A percentile compares a stretch with the other conserved stretches of the same genome.
Conservation (phyloP, 1,140 invertebrate genomes). For the Musca domestica region DNA sequence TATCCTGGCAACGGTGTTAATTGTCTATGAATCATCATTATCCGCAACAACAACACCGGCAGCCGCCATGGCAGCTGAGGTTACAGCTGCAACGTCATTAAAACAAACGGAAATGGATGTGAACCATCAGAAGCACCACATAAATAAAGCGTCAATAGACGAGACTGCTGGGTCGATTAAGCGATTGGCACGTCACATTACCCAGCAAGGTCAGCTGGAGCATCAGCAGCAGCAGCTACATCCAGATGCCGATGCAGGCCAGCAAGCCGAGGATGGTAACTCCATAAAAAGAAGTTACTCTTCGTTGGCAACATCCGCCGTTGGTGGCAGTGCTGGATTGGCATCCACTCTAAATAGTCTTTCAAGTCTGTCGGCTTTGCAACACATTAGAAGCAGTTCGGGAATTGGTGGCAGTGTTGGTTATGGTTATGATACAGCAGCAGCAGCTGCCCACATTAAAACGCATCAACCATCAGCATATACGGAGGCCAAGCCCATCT, state of each 20-base stretch:
- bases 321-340: conserved; percentile 27
- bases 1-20: conserved; percentile 11
- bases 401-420: conserved; percentile 26
- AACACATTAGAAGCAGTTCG: conserved; percentile 46
- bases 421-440: conserved; percentile 31
- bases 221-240: neutral
- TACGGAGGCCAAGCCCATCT: conserved; percentile 51
- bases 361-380: conserved; percentile 46
- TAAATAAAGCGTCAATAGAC: neutral
- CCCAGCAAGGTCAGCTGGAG: neutral
- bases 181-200: conserved; percentile 8
- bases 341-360: conserved; percentile 43
- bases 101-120: conserved; percentile 19
- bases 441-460: conserved; percentile 45
- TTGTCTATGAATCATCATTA: conserved; percentile 18
- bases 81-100: conserved; percentile 6
- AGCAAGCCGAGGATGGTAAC: conserved; percentile 11
- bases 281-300: conserved; percentile 10
- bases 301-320: conserved; percentile 12
- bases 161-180: neutral
- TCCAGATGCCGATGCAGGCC: neutral
- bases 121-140: conserved; percentile 4
- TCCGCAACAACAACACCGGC: neutral
- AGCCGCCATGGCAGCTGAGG: neutral
- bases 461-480: conserved; percentile 49